phyloP scores from a whole-genome alignment of 2,888 invertebrate species.

The Nowickia ferox region DNA sequence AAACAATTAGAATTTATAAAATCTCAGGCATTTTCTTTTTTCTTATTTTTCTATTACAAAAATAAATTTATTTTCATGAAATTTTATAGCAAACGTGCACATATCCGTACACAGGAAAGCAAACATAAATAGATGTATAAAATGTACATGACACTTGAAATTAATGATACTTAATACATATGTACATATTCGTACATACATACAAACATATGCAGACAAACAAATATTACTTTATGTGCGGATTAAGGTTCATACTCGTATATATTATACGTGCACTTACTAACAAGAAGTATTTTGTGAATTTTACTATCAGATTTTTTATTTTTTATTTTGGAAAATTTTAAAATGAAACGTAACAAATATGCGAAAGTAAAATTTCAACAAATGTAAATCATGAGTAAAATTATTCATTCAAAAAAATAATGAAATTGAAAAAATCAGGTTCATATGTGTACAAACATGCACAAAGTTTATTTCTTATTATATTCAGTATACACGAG shows the following conservation, averaged over 20 bases:
- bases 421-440: slow-evolving; percentile 27
- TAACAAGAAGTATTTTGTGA: slow-evolving; percentile 28
- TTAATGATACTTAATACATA: slow-evolving; percentile 5
- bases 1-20: slow-evolving; percentile 71
- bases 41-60: slow-evolving; percentile 51
- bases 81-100: slow-evolving; percentile 26
- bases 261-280: background rate
- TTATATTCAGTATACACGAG: too few relatives aligned
- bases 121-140: background rate
- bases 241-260: slow-evolving; percentile 4
- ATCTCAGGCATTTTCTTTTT: slow-evolving; percentile 52
- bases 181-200: background rate
- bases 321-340: slow-evolving; percentile 14
- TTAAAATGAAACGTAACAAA: slow-evolving; percentile 55
- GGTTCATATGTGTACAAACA: background rate
- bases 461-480: slow-evolving; percentile 47
- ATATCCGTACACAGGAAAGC: background rate
- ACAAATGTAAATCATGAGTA: slow-evolving; percentile 65
- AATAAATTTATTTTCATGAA: slow-evolving; percentile 59
- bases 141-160: slow-evolving; percentile 59
- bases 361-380: slow-evolving; percentile 51
- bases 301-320: slow-evolving; percentile 39
- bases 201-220: background rate
- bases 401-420: slow-evolving; percentile 45
- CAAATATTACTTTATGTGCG: background rate